phyloP scores from a whole-genome alignment of 2,797 vertebrate genomes.

The Apogon hyalosoma region DNA sequence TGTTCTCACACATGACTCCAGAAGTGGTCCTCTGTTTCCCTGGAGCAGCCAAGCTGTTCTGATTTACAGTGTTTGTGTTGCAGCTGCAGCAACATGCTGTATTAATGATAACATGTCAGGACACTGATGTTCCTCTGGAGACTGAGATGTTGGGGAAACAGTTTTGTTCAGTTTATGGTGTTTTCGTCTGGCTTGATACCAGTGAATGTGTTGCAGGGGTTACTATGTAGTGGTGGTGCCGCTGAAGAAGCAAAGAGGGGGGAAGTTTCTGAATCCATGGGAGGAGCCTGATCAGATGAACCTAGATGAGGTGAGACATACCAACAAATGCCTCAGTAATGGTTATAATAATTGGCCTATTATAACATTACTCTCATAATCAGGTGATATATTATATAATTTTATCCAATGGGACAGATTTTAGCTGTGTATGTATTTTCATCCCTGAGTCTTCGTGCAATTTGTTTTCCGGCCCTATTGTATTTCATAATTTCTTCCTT shows the following conservation, averaged over 20 bases:
- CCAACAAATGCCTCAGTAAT: not conserved
- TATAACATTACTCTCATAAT: not conserved
- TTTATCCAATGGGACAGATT: too few relatives aligned
- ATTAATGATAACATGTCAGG: constrained; percentile 9
- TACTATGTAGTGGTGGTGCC: constrained; percentile 98
- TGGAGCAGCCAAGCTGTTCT: constrained; percentile 21
- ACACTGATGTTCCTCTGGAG: not conserved
- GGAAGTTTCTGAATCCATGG: constrained; percentile 95
- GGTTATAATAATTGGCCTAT: not conserved
- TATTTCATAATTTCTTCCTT: constrained; percentile 6
- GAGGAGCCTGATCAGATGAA: constrained; percentile 98
- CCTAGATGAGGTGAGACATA: constrained; percentile 91
- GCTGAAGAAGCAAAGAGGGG: constrained; percentile 94
- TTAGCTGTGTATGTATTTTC: not conserved
- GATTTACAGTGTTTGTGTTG: constrained; percentile 9
- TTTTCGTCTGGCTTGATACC: constrained; percentile 14
- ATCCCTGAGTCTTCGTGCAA: not conserved
- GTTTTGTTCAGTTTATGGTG: not conserved
- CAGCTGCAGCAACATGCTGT: constrained; percentile 16
- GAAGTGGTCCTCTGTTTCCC: constrained; percentile 1
- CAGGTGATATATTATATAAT: too few relatives aligned
- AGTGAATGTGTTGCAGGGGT: constrained; percentile 84
- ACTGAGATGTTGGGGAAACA: not conserved
- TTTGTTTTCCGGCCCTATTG: not conserved
- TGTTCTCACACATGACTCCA: constrained; percentile 28